Conservation (phyloP, 1,140 invertebrate genomes). For the Acromyrmex heyeri region DNA sequence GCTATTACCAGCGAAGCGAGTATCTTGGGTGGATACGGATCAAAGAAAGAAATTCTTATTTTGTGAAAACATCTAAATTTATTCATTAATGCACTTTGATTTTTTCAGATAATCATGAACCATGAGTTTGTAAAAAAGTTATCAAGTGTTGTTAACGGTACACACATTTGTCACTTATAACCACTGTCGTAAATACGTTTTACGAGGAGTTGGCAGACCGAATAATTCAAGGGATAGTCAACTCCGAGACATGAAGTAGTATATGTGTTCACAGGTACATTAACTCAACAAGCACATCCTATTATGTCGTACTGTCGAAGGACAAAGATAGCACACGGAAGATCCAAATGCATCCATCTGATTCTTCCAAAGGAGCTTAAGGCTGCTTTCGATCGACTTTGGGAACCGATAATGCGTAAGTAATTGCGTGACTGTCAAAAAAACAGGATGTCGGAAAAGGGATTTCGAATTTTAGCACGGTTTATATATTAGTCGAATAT, state of each 20-base stretch:
- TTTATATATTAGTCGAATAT: neutral
- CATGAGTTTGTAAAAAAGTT: neutral
- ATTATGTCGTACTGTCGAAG: conserved; percentile 42
- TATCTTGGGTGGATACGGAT: neutral
- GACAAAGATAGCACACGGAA: conserved; percentile 11
- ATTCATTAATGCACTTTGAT: neutral
- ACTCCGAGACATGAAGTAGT: conserved; percentile 3
- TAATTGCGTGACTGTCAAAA: neutral
- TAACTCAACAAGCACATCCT: conserved; percentile 66
- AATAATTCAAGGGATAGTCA: conserved; percentile 7
- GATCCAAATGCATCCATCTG: neutral
- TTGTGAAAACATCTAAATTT: neutral
- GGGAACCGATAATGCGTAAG: conserved; percentile 41
- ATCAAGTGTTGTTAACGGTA: neutral
- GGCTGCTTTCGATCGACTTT: conserved; percentile 38
- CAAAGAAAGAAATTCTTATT: neutral
- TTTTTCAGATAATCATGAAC: neutral
- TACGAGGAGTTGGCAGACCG: neutral
- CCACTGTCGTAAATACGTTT: neutral
- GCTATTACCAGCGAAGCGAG: conserved; percentile 13
- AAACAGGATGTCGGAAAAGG: neutral
- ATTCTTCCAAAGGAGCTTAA: conserved; percentile 50
- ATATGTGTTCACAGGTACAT: conserved; percentile 65
- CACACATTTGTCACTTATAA: neutral
- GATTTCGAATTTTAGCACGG: neutral